Conservation (phyloP, 2,888 invertebrate species). For the Tenthredo notha region DNA sequence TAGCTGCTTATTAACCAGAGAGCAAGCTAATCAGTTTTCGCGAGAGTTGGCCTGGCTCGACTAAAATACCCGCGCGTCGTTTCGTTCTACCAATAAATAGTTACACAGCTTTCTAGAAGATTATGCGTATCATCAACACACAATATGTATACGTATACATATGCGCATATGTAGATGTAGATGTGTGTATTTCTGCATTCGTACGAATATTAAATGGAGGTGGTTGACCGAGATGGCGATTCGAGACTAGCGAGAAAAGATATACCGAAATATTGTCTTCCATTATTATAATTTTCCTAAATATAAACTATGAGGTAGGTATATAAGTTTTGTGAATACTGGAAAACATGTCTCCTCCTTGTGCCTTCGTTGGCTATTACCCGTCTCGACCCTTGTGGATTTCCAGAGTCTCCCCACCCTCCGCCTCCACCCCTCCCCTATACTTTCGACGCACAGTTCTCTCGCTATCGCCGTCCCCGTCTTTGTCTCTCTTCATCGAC, state of each 20-base stretch:
- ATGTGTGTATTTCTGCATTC: constrained; percentile 17
- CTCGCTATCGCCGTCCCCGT: constrained; percentile 54
- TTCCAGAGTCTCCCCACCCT: constrained; percentile 58
- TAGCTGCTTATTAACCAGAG: constrained; percentile 51
- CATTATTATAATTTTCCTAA: constrained; percentile 36
- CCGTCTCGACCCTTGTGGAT: constrained; percentile 50
- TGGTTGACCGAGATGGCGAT: constrained; percentile 40
- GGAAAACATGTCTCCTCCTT: constrained; percentile 35
- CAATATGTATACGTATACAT: neutral
- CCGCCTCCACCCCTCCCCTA: constrained; percentile 48
- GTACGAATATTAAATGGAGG: constrained; percentile 43
- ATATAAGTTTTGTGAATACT: constrained; percentile 36
- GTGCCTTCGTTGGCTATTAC: constrained; percentile 47
- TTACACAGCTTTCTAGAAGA: constrained; percentile 34
- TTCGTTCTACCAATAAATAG: constrained; percentile 24
- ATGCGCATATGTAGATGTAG: neutral
- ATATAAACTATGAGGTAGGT: constrained; percentile 9
- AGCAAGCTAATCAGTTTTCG: constrained; percentile 52
- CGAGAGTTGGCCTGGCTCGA: constrained; percentile 46
- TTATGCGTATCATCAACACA: constrained; percentile 25
- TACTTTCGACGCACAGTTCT: constrained; percentile 49
- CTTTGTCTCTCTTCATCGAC: constrained; percentile 58
- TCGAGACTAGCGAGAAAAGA: constrained; percentile 33
- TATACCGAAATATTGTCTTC: constrained; percentile 20
- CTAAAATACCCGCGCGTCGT: constrained; percentile 37